These are phyloP conservation scores for Equus quagga DNA, from an alignment of 2,113 vertebrate genomes.

Conservation along the genomic window DNA sequence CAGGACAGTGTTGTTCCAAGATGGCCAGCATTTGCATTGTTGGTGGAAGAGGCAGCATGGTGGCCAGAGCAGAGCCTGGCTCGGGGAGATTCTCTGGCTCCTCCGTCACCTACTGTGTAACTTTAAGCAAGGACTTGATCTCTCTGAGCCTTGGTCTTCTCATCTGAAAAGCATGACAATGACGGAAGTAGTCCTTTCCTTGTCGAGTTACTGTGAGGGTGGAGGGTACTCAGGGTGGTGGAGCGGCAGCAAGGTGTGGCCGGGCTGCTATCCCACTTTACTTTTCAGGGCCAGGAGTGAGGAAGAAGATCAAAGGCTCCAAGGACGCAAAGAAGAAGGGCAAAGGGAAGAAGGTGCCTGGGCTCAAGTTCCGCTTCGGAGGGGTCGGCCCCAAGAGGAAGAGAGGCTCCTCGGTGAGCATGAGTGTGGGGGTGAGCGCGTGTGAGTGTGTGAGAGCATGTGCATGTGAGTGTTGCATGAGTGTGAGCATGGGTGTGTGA, in stretches of 20 bases:
- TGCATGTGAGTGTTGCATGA: accelerated
- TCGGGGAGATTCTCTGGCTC: background rate
- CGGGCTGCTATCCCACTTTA: accelerated
- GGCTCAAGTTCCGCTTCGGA: constrained; percentile 94
- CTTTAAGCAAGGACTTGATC: background rate
- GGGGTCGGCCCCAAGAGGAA: constrained; percentile 95
- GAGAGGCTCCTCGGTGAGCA: constrained; percentile 96
- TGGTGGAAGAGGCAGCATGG: background rate
- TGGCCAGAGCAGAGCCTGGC: background rate
- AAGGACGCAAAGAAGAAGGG: constrained; percentile 96
- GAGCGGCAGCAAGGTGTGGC: accelerated
- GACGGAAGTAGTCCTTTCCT: accelerated
- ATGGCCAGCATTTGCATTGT: background rate
- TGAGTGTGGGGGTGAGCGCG: accelerated
- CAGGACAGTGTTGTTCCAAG: background rate
- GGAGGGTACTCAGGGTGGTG: background rate
- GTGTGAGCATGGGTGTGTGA: background rate
- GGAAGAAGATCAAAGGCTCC: constrained; percentile 93
- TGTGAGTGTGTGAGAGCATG: accelerated
- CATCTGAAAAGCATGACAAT: background rate
- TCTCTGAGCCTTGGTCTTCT: background rate
- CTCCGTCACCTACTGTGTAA: background rate
- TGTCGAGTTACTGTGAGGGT: accelerated
- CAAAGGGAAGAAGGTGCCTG: constrained; percentile 93
- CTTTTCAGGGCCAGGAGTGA: constrained; percentile 93